Base-by-base conservation (phyloP, 2,113 vertebrate species). In the Ovis canadensis region DNA sequence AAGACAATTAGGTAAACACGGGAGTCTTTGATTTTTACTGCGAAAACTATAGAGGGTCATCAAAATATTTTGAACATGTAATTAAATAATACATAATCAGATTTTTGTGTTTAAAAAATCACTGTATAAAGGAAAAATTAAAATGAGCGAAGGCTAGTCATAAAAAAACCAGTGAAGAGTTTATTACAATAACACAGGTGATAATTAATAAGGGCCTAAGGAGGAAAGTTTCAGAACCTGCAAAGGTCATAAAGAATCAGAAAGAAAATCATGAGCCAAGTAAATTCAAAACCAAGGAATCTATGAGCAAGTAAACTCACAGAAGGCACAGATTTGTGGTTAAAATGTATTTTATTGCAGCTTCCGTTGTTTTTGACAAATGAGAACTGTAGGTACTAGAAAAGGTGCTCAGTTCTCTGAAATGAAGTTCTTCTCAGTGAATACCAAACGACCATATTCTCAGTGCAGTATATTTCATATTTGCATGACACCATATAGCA, bases 371-470 rank as follows among this genome's bases (percentile, higher is more conserved):
- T 55, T 91, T 78, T 98, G 96, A 95, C 8, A 43, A 64, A 67
- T 52, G 74, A 97, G 55, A 77, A 67, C 27, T 23, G 36, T 77
- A 84, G 60, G 9, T 96, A 77, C 13, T 90, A 15, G 62, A 29
- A 94, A 93, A 97, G 45, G 23, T 95, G 40, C 52, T 98, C 60
- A 52, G 16, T 92, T 82, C 74, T 90, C 17, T 74, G 92, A 93
- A 80, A 95, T 90, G 88, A 62, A 64, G 29, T 95, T 98, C 94
- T 92, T 97, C 64, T 81, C 89, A 81, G 82, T 54, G 67, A 97
- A 97, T 94, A 85, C 43, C 50, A 90, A 92, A 19, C 15, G 23
- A 52, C 64, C 94, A 36, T 94, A 80, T 71, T 93, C 83, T 93
- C 88, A 74, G 15, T 84, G 50, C 11, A 40, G 21, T 4, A 19